A percentile compares a stretch with the other conserved stretches of the same genome.
Conservation (phyloP, 1,140 invertebrate species). For the Agrypnia vestita region DNA sequence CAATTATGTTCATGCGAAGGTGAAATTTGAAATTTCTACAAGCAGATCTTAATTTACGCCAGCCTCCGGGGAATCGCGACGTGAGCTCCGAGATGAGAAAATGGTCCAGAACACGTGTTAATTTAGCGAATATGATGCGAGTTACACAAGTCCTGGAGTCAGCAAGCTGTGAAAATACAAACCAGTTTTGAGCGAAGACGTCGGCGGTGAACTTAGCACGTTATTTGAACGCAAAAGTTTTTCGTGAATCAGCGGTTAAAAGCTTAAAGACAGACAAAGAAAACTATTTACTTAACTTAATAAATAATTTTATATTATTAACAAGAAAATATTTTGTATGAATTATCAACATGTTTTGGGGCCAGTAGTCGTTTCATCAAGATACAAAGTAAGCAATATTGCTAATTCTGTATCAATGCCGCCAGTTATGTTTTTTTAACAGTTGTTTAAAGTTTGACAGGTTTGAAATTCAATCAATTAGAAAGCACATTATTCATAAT, state of each 20-base stretch:
- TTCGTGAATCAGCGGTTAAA: background rate
- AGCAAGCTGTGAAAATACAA: constrained; percentile 25
- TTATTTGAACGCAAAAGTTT: too few relatives aligned
- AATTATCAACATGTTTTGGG: too few relatives aligned
- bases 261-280: background rate
- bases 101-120: constrained; percentile 38
- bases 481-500: too few relatives aligned
- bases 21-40: constrained; percentile 3
- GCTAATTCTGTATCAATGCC: too few relatives aligned
- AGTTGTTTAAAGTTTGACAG: too few relatives aligned
- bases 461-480: too few relatives aligned
- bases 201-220: background rate
- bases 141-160: constrained; percentile 14
- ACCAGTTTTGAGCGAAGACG: background rate
- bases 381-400: too few relatives aligned
- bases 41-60: constrained; percentile 28
- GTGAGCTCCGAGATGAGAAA: constrained; percentile 14
- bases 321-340: too few relatives aligned
- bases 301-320: too few relatives aligned
- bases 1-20: constrained; percentile 4
- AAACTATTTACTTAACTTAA: too few relatives aligned
- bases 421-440: too few relatives aligned
- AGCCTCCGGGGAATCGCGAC: constrained; percentile 17
- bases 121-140: constrained; percentile 24
- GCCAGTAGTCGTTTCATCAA: too few relatives aligned